Base-by-base conservation (phyloP, 1,140 invertebrate species). In the Bombus soroeensis region DNA sequence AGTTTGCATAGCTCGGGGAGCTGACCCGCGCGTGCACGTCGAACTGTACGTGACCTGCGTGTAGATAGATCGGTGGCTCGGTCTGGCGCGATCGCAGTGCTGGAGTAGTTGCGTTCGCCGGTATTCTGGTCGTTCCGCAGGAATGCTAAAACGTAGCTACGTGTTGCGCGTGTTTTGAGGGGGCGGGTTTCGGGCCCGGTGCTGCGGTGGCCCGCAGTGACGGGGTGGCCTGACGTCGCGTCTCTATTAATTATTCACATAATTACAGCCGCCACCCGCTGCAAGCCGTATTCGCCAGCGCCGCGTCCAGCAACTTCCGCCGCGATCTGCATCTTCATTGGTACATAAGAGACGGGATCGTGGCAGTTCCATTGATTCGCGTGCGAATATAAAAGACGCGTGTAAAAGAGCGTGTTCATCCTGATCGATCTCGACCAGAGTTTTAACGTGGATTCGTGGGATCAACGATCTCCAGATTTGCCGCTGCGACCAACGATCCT, bases 161-260 rank as follows among this genome's bases (percentile, higher is more conserved):
- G 83, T 79, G 75, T 84, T 84, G 71, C 83, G 71, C 77, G 70
- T 81, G 57, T 85, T 85, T 81, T 32, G 86, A 72, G 89, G 91
- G 92, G 94, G 93, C 93, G 89, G 92, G 92, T 86, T 90, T 85
- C 93, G 92, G 90, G 93, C 93, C 91, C 82, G 91, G 92, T 93
- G 90, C 88, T 89, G 92, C 92, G 94, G 94, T 95, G 94, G 94
- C 93, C 93, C 93, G 94, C 94, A 94, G 92, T 95, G 94, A 95
- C 94, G 94, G 93, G 93, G 94, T 94, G 92, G 94, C 94, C 94
- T 95, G 94, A 95, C 94, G 94, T 95, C 93, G 90, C 87, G 88
- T 93, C 89, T 93, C 90, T 92, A 91, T 93, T 94, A 93, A 92
- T 95, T 94, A 94, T 92, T 93, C 86, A 92, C 74, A 93, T 81